Evolutionary conservation across 53 echinoderm and acorn worm species (phyloP), one percentile per base, ranked within the genome.

Genomic region (Echinarachnius parma): DNA sequence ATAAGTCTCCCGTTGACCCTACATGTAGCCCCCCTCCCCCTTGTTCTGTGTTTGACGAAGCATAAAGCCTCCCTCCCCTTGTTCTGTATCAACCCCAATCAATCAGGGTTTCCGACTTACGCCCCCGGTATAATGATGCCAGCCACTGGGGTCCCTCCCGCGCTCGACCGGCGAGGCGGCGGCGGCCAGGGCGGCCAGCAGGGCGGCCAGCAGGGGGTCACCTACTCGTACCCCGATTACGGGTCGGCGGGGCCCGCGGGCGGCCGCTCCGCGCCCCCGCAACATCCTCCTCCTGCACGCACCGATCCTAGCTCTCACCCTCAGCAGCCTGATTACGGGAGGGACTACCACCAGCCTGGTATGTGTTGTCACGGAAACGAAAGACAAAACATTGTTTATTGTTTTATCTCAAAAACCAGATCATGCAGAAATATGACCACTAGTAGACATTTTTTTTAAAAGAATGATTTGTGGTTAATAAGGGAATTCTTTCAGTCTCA

Each of bases 171-270:
- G 30, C 85, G 78, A 16, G 62, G 66, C 11, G n/a, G n/a, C n/a
- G n/a, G n/a, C n/a, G n/a, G 46, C 28, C 65, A 25, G 80, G 54
- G 37, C 31, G 85, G 70, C 70, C 59, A 71, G 30, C 85, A 71
- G 16, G 62, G 66, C 11, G 66, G 65, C 48, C 70, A 58, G 48
- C 60, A 48, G 36, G 52, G 34, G 42, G 35, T 70, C 31, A 69
- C 78, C 31, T 78, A 69, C 62, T 78, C 78, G 45, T 86, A 86
- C 72, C 85, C 90, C 53, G 90, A 90, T 76, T 90, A 90, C 54
- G 90, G 90, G 75, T 82, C 90, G 44, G 86, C 90, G 15, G 90
- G 90, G 44, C 90, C 90, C 11, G 89, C 89, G 50, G 64, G 37
- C 46, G 59, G 11, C 24, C 75, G 52, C 50, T 78, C 79, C 37